Conservation (phyloP, 2,797 vertebrate species). For the Clarias fuscus region DNA sequence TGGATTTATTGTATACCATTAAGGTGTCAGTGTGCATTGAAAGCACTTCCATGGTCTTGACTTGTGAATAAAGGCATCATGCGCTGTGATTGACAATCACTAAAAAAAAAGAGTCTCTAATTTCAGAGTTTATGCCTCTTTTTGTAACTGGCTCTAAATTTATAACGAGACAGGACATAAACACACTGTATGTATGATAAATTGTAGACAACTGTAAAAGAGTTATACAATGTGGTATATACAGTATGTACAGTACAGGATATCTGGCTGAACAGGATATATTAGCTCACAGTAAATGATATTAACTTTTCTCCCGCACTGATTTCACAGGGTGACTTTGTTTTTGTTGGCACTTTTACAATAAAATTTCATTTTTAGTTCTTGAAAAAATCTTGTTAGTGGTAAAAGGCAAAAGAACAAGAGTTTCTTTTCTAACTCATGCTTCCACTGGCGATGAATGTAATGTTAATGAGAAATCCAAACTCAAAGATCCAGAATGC, state of each 20-base stretch:
- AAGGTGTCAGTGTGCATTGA: background rate
- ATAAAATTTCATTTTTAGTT: background rate
- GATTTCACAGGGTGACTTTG: background rate
- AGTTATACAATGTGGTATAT: background rate
- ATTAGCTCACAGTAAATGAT: conserved; percentile 41
- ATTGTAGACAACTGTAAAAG: background rate
- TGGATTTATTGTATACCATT: background rate
- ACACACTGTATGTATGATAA: background rate
- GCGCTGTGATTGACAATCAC: background rate
- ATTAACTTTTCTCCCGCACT: background rate
- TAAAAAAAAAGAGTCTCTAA: background rate
- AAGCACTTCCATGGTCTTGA: background rate
- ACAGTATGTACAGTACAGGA: background rate
- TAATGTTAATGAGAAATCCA: background rate
- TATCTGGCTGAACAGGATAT: conserved; percentile 1
- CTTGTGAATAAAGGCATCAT: background rate
- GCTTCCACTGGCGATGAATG: background rate
- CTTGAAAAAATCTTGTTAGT: background rate
- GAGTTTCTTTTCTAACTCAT: background rate
- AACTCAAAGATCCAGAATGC: background rate
- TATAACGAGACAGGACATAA: background rate
- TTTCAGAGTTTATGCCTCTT: background rate
- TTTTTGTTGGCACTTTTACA: background rate
- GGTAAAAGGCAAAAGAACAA: background rate
- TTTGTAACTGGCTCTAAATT: background rate